Evolutionary conservation across 1,140 invertebrate genomes (phyloP), one percentile per base, ranked within the genome.

Genomic region (Trachymyrmex cornetzi): DNA sequence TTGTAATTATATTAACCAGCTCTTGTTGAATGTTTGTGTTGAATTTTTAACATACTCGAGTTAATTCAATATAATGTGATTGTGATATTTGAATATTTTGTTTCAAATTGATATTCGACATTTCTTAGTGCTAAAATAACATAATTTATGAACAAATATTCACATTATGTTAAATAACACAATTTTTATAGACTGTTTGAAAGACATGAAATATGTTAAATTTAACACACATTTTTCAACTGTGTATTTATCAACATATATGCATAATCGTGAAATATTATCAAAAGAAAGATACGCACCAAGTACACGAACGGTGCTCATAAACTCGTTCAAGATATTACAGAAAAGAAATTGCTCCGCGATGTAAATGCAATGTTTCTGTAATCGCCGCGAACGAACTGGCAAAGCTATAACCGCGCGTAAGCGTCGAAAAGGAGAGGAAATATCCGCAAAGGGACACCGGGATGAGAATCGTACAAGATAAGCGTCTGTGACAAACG

Each of bases 401-500:
- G 57, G 61, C 75, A 57, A 64, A 38, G 74, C 4, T 63, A 55
- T 59, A 85, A 63, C 30, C 48, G 55, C 71, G 34, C 59, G 22
- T 38, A 53, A 77, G 48, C 30, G 53, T 9, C 27, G 61, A 55
- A 79, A 79, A 66, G 63, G 50, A 64, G 63, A 66, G 74, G n/a
- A 85, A 77, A 85, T 61, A 79, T 79, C 74, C 30, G 82, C 50
- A 79, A 85, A 85, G 55, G 48, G 22, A 77, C 61, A 82, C 27
- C 27, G 66, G 34, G 55, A 89, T 67, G 87, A 88, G 87, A 88
- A 89, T 86, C 82, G 53, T 53, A 86, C 79, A 74, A 88, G 91
- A 92, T 92, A 93, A 93, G 89, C 86, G 88, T 84, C 80, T 87
- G 91, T 93, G 92, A 92, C 92, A 92, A 92, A 93, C 90, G 89